Evolutionary conservation across 2,113 vertebrate genomes (phyloP), one percentile per base, ranked within the genome.

Genomic region (Cygnus buccinator): DNA sequence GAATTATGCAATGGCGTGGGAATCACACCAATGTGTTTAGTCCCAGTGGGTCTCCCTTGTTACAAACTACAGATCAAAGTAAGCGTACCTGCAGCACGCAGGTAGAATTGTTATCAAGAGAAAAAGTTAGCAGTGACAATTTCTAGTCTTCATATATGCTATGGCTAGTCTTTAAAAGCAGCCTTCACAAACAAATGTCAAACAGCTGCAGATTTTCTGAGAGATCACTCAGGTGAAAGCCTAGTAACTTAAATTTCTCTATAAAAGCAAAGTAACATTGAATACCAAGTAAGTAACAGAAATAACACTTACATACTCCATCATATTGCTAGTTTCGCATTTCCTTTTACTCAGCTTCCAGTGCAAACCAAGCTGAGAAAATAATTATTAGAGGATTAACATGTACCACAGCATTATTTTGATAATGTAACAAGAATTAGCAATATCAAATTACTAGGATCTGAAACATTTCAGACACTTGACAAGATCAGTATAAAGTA

Each of bases 251-350:
- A 62, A 8, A 79, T 26, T 81, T n/a, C 59, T 68, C 71, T 83
- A 22, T 37, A 5, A 50, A 84, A 44, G 35, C 33, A 41, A 0
- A 91, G 55, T 66, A 71, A 54, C 25, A 26, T 35, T 43, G 61
- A 87, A 84, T 1, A 59, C 33, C 44, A 94, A 88, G 26, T 55
- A 59, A 75, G 7, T 62, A 84, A 90, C 54, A 62, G 59, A 79
- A 85, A 23, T 54, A 76, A 92, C 98, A 99, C 98, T 99, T 97
- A 99, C 98, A 96, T 98, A 98, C 95, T 99, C 99, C 99, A 99
- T 99, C 99, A 99, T 99, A 97, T 99, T 99, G 98, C 98, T 99
- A 98, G 98, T 99, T 98, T 99, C 99, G 80, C 99, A 99, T 99
- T 99, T 99, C 98, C 99, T 99, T 98, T 99, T 99, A 90, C 99